A percentile compares a stretch with the other conserved stretches of the same genome.
Conservation (phyloP, 2,797 vertebrate genomes). For the Malurus leucopterus region DNA sequence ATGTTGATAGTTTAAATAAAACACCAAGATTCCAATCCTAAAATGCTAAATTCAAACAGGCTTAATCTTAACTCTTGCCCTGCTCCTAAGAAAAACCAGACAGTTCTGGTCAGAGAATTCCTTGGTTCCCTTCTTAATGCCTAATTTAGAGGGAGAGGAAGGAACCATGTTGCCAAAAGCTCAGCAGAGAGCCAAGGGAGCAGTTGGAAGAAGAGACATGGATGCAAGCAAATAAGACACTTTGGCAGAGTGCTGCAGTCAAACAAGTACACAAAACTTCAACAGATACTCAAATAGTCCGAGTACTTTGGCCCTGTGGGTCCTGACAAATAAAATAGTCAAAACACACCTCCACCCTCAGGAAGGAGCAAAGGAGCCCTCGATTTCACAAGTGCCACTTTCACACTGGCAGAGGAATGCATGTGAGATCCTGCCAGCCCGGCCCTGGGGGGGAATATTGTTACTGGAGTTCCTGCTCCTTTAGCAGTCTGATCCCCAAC, state of each 20-base stretch:
- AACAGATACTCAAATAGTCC: background rate
- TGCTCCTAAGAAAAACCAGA: background rate
- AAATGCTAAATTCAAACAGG: background rate
- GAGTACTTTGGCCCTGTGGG: too few species aligned
- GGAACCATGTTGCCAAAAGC: background rate
- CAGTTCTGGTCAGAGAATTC: background rate
- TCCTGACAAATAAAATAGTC: background rate
- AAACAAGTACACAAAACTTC: background rate
- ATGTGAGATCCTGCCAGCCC: background rate
- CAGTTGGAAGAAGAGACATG: background rate
- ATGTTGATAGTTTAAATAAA: background rate
- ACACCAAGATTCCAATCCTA: background rate
- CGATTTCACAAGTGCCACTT: background rate
- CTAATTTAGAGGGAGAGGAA: background rate
- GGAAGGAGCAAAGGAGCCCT: background rate
- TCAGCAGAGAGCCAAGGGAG: background rate
- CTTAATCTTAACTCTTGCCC: background rate
- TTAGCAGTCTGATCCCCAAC: background rate
- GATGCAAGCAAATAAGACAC: background rate
- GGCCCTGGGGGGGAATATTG: background rate
- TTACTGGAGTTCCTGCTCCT: background rate
- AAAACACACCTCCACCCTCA: background rate
- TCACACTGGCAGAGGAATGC: background rate
- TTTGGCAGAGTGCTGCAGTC: background rate
- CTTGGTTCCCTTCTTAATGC: background rate